Base-by-base conservation (phyloP, 2,888 invertebrate species). In the Stictocephala bisonia region DNA sequence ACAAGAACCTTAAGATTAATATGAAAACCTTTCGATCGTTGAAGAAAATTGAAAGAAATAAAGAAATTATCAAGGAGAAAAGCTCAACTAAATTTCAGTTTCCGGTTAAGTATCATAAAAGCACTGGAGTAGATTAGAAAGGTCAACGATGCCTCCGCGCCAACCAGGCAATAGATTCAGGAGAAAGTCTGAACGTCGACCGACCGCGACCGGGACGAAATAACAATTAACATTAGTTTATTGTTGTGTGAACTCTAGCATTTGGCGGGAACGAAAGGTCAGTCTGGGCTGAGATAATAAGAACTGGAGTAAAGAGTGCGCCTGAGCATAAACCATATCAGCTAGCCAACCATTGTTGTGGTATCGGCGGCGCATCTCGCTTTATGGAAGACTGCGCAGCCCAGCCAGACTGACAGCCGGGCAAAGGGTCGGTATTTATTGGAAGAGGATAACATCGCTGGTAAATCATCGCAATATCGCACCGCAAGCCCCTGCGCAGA, bases 231-330 rank as follows among this genome's bases (percentile, higher is more conserved):
- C 60, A 35, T 2, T n/a, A 3, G 40, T 60, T 35, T 60, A 60
- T 31, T 29, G 56, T 20, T n/a, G 40, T 22, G 18, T 60, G 60
- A 60, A 60, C 60, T 60, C 35, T 60, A 60, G 60, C 60, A 60
- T 60, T 60, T 60, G 60, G 60, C 35, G 60, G 60, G n/a, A n/a
- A n/a, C n/a, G n/a, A 60, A 60, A 60, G 60, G 60, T 60, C 60
- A 60, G 60, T 40, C n/a, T n/a, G n/a, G n/a, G n/a, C n/a, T n/a
- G n/a, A 9, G 60, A 40, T 60, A 60, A 60, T 60, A 60, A 60
- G 60, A 60, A 60, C 60, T 60, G 60, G 60, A 60, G 60, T 60
- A 60, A 29, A 9, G 2, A 3, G 15, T 13, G 27, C 60, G 40
- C 20, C n/a, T 20, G 53, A 3, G 20, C 60, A 60, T 60, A 60